These are phyloP conservation scores for Sebastolobus alascanus DNA, from an alignment of 2,797 vertebrate genomes.

Conservation along the genomic window DNA sequence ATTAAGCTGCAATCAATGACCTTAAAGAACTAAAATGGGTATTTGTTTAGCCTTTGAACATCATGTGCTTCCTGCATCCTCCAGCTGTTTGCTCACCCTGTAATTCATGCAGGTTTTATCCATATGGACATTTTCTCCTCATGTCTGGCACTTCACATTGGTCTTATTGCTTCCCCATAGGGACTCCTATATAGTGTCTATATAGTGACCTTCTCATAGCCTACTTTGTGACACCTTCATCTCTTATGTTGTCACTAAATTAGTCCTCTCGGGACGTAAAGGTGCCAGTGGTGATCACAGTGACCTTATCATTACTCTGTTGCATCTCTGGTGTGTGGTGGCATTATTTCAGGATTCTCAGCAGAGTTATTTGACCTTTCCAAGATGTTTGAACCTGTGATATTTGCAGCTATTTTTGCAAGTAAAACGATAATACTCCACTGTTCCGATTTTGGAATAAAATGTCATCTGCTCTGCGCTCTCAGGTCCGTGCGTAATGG, in stretches of 20 bases:
- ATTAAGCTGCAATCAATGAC: neutral
- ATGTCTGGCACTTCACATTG: neutral
- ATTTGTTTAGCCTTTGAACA: neutral
- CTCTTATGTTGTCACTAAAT: neutral
- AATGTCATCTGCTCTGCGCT: conserved; percentile 7
- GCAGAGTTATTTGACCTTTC: neutral
- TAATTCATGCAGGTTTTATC: conserved; percentile 9
- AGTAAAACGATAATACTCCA: neutral
- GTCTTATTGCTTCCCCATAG: neutral
- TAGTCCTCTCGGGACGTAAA: neutral
- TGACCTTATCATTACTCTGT: conserved; percentile 27
- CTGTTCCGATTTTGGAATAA: neutral
- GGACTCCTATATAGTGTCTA: neutral
- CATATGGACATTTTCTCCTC: neutral
- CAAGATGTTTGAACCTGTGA: neutral
- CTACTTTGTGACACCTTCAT: conserved; percentile 1
- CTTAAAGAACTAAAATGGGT: neutral
- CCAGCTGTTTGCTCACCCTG: conserved; percentile 9
- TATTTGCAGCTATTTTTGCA: neutral
- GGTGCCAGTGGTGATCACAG: neutral
- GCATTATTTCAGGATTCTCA: neutral
- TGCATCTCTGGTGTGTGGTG: neutral
- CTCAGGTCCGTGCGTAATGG: conserved; percentile 64
- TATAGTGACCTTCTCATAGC: neutral
- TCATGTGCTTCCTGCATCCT: neutral